Conservation (phyloP, 2,888 invertebrate species). For the Eretmocerus hayati region DNA sequence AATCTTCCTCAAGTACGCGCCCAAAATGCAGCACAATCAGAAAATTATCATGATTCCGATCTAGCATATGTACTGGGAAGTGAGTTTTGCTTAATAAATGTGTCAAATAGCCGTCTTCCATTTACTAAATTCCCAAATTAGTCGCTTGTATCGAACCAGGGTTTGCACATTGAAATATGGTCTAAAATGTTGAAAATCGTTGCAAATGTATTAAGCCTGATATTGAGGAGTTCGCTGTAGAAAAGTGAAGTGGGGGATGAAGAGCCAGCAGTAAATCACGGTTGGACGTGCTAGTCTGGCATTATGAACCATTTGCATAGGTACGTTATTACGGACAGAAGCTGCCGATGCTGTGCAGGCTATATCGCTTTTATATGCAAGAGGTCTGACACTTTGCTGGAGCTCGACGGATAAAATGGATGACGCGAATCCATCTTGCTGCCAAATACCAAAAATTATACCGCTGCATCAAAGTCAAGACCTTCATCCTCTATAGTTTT, state of each 20-base stretch:
- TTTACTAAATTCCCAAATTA: too few species aligned
- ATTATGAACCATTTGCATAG: conserved; percentile 33
- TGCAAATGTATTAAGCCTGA: conserved; percentile 34
- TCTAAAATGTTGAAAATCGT: conserved; percentile 7
- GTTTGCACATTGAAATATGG: too few species aligned
- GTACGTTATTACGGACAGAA: conserved; percentile 23
- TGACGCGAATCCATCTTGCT: conserved; percentile 28
- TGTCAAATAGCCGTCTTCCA: too few species aligned
- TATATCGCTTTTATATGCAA: background rate
- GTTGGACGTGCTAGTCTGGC: conserved; percentile 15
- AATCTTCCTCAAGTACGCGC: too few species aligned
- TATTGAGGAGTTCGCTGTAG: conserved; percentile 29
- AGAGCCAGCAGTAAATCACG: conserved; percentile 15
- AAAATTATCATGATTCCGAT: too few species aligned
- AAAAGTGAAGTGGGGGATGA: conserved; percentile 1
- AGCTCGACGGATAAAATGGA: conserved; percentile 19
- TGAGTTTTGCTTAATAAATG: too few species aligned
- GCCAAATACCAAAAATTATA: conserved; percentile 26
- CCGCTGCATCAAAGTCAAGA: conserved; percentile 6
- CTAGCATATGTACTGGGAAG: too few species aligned
- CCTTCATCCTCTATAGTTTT: too few species aligned
- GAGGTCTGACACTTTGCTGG: conserved; percentile 15
- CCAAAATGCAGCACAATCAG: too few species aligned
- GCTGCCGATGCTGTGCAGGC: background rate
- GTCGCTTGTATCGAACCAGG: too few species aligned